phyloP scores from a whole-genome alignment of 2,113 vertebrate genomes.

The Turdus rufiventris region DNA sequence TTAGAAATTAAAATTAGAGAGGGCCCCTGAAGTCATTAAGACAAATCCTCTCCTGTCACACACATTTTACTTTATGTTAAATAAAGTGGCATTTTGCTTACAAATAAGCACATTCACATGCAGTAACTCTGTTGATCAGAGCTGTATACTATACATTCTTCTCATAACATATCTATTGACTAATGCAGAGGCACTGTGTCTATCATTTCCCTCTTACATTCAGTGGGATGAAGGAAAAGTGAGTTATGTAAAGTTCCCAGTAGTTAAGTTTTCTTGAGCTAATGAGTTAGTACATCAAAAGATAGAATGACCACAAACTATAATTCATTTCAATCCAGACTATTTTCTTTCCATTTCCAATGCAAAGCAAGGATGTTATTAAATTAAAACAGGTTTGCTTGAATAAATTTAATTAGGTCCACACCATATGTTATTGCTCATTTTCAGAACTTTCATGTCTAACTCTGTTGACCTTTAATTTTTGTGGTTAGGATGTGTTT shows the following conservation, averaged over 20 bases:
- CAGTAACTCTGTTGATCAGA: neutral
- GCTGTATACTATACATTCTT: neutral
- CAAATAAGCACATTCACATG: neutral
- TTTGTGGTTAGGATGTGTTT: neutral
- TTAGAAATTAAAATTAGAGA: neutral
- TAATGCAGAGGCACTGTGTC: neutral
- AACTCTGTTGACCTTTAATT: neutral
- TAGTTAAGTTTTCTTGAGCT: conserved; percentile 15
- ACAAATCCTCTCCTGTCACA: neutral
- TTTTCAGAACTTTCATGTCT: neutral
- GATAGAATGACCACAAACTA: neutral
- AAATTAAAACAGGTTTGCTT: conserved; percentile 17
- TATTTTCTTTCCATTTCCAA: neutral
- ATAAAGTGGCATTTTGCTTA: neutral
- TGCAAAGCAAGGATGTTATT: neutral
- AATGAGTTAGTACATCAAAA: neutral
- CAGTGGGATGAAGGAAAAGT: neutral
- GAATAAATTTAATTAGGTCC: conserved; percentile 2
- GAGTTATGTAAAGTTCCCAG: neutral
- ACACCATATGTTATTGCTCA: neutral
- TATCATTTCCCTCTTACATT: neutral
- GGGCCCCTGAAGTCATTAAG: neutral
- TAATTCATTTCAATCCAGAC: neutral
- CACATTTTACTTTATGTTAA: neutral
- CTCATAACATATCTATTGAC: neutral